Base-by-base conservation (phyloP, 1,140 invertebrate species). In the Copidosoma floridanum region DNA sequence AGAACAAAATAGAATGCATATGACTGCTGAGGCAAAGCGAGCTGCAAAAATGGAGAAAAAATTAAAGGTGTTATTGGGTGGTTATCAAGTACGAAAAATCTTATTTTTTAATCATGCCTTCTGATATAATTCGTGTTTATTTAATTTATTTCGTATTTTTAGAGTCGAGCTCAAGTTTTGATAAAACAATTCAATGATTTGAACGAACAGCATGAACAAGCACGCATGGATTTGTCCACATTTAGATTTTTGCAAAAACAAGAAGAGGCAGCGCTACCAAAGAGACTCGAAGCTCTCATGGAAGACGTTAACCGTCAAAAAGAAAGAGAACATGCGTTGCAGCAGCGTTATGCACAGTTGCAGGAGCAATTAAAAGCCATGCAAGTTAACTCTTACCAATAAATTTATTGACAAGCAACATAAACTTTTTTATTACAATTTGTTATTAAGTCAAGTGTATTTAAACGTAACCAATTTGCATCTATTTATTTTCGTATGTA, bases 11-110 rank as follows among this genome's bases (percentile, higher is more conserved):
- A 83, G 95, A 68, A 86, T 85, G 52, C 93, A 96, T 71, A 98
- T 98, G 96, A 91, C 91, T 10, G 90, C 88, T 62, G 94, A 98
- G 81, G 95, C 95, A 0, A 98, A 98, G 81, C 87, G 90, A 59
- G 97, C 96, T 47, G 93, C 92, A 0, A 99, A 99, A 82, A 89
- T 98, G 82, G 97, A 99, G 77, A 99, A 98, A 75, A 99, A 98
- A 81, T 80, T 99, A 1, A 92, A 95, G 81, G 91, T 98, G 51
- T 82, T 98, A 1, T 92, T 96, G 14, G 95, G 89, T 26, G 93
- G 94, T 14, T 97, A 97, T 82, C 90, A 93, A 82, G 88, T 88
- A 74, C 68, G 5, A 46, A 26, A 18, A 59, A 16, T 23, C 12
- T 29, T 43, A 43, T 58, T 24, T 60, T 26, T 16, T 40, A 20